Evolutionary conservation across 2,797 vertebrate genomes (phyloP).

Genomic region (Petrocephalus sullivani): DNA sequence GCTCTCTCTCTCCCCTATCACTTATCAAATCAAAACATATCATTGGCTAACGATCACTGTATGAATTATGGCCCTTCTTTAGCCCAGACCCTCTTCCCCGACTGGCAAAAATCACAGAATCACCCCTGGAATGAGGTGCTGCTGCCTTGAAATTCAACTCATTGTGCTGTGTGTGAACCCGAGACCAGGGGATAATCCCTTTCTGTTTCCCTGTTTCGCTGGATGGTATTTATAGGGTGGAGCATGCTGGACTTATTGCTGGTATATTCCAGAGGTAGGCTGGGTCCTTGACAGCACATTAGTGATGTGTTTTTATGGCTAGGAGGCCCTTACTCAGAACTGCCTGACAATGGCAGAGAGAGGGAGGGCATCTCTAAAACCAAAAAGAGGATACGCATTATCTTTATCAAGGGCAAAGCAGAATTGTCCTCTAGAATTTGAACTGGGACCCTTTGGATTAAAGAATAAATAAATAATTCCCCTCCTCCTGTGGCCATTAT

Average conservation of each 20-base stretch:
- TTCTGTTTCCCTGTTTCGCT: not conserved
- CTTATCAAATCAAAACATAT: not conserved
- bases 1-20: not conserved
- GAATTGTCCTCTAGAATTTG: not conserved
- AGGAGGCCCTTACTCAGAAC: not conserved
- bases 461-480: not conserved
- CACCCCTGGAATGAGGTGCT: not conserved
- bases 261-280: not conserved
- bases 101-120: too few relatives aligned
- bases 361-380: not conserved
- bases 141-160: not conserved
- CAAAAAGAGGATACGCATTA: not conserved
- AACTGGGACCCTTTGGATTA: not conserved
- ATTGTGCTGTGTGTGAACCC: not conserved
- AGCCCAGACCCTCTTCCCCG: not conserved
- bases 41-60: not conserved
- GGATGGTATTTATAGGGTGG: not conserved
- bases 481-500: not conserved
- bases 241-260: not conserved
- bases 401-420: not conserved
- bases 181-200: not conserved
- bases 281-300: not conserved
- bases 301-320: not conserved
- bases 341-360: not conserved
- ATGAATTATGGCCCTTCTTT: not conserved